Conservation (phyloP, 2,113 vertebrate species). For the Stigmatopora argus region DNA sequence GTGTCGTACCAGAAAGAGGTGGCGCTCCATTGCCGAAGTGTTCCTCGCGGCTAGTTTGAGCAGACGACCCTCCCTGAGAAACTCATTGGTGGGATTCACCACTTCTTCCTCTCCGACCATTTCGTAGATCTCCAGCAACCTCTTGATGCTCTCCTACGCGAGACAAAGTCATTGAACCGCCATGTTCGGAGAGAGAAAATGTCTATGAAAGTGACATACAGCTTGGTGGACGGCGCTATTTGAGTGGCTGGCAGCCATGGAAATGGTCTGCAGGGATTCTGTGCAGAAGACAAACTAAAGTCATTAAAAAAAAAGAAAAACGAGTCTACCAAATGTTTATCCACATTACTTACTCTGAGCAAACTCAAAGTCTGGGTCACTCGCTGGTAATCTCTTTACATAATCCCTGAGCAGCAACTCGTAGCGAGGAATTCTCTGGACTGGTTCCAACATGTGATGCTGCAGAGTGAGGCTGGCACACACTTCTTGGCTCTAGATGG, state of each 20-base stretch:
- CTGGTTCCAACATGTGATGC: slow-evolving; percentile 80
- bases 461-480: slow-evolving; percentile 75
- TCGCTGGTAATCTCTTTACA: slow-evolving; percentile 71
- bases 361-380: slow-evolving; percentile 65
- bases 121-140: slow-evolving; percentile 86
- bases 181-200: not conserved
- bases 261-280: slow-evolving; percentile 90
- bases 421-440: slow-evolving; percentile 86
- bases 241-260: slow-evolving; percentile 89
- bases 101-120: slow-evolving; percentile 94
- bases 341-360: slow-evolving; percentile 72
- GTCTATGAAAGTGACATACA: slow-evolving; percentile 63
- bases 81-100: slow-evolving; percentile 86
- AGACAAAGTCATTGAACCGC: not conserved
- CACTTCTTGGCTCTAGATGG: slow-evolving; percentile 68
- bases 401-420: slow-evolving; percentile 87
- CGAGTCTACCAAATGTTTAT: not conserved
- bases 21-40: slow-evolving; percentile 85
- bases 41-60: slow-evolving; percentile 90
- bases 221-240: slow-evolving; percentile 89
- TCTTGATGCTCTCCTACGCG: slow-evolving; percentile 82
- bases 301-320: not conserved
- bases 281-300: slow-evolving; percentile 13
- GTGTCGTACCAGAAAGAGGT: slow-evolving; percentile 82
- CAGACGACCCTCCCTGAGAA: slow-evolving; percentile 88